phyloP scores from a whole-genome alignment of 2,113 vertebrate genomes.

The Etia nguti region DNA sequence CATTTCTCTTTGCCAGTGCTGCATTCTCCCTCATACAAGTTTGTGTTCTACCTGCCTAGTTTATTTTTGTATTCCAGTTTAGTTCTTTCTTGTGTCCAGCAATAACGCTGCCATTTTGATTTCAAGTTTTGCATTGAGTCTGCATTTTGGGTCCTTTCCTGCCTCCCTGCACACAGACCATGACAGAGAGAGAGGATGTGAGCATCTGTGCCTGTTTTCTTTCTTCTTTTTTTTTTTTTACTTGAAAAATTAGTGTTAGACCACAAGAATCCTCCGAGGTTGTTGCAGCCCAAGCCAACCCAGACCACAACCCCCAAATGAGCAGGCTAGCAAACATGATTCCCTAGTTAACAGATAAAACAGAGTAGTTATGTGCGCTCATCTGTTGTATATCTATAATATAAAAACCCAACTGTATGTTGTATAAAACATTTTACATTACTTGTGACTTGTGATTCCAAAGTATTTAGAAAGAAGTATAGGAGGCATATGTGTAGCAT shows the following conservation, averaged over 20 bases:
- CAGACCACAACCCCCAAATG: neutral
- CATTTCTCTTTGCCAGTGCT: neutral
- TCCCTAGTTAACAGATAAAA: neutral
- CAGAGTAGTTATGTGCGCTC: too few species aligned
- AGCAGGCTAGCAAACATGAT: neutral
- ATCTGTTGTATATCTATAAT: too few species aligned
- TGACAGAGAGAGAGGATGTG: neutral
- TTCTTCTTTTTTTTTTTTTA: fast-evolving
- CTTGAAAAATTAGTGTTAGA: neutral
- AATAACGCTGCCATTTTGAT: fast-evolving
- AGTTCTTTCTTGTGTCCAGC: fast-evolving
- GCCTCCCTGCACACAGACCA: fast-evolving
- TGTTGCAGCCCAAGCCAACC: neutral
- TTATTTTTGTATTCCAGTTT: fast-evolving
- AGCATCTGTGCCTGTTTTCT: fast-evolving
- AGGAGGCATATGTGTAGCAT: too few species aligned
- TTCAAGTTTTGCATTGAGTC: fast-evolving
- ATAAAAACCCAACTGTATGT: too few species aligned
- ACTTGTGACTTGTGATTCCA: too few species aligned
- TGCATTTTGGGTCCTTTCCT: neutral
- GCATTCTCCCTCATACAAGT: neutral
- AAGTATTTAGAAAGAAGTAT: too few species aligned
- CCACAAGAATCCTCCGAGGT: neutral
- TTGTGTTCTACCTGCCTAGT: neutral
- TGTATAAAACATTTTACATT: too few species aligned